These are phyloP conservation scores for Agrotis clavis DNA, from an alignment of 2,888 invertebrate genomes.

Conservation along the genomic window DNA sequence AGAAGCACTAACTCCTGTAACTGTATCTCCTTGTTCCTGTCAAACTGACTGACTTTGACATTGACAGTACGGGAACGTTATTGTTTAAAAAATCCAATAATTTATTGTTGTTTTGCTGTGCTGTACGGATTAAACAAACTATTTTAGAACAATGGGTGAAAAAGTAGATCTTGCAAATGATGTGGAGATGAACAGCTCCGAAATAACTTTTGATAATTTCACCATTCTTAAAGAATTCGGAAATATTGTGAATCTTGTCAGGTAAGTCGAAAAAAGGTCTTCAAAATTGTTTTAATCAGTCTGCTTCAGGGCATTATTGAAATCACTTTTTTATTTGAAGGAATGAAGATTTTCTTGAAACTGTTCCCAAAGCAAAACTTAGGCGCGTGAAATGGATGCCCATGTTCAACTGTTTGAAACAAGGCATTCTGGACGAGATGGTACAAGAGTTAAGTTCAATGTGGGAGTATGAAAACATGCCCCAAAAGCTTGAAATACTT, in stretches of 20 bases:
- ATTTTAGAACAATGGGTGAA: slow-evolving; percentile 75
- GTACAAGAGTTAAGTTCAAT: slow-evolving; percentile 83
- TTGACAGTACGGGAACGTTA: slow-evolving; percentile 28
- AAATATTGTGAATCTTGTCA: slow-evolving; percentile 84
- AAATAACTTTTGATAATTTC: slow-evolving; percentile 82
- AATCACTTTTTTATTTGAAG: slow-evolving; percentile 68
- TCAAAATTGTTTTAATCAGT: background rate
- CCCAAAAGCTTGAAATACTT: slow-evolving; percentile 80
- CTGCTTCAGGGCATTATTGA: background rate
- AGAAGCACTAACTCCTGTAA: too few species aligned
- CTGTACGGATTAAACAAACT: slow-evolving; percentile 25
- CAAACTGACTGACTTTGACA: background rate
- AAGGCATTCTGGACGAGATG: slow-evolving; percentile 84
- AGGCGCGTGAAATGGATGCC: slow-evolving; percentile 86
- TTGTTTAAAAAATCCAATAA: slow-evolving; percentile 9
- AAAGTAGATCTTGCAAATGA: slow-evolving; percentile 72
- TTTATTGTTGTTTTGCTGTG: slow-evolving; percentile 7
- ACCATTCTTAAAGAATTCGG: slow-evolving; percentile 85
- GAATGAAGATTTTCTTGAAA: slow-evolving; percentile 87
- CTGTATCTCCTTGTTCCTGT: too few species aligned
- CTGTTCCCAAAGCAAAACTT: slow-evolving; percentile 84
- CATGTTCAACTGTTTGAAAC: slow-evolving; percentile 85
- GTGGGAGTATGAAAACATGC: slow-evolving; percentile 88
- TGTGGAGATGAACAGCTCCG: slow-evolving; percentile 77
- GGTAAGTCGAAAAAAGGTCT: slow-evolving; percentile 67